Conservation (phyloP, 2,888 invertebrate genomes). For the Coronaproctus castanopsis region DNA sequence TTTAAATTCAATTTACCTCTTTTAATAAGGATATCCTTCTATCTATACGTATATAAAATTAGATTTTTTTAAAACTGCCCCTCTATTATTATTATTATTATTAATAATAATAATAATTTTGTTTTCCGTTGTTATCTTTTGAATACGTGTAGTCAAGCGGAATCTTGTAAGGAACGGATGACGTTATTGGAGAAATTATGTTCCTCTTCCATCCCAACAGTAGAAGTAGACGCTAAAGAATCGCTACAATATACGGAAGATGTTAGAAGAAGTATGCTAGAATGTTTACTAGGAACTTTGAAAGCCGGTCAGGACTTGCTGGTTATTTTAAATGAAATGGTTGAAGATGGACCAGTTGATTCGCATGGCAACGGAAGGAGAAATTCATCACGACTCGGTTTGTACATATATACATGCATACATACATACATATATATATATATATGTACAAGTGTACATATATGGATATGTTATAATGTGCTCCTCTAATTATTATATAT, state of each 20-base stretch:
- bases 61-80: no score
- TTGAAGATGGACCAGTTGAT: conserved; percentile 51
- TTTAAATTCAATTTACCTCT: no score
- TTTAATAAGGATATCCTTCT: no score
- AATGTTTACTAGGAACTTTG: conserved; percentile 55
- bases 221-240: conserved; percentile 47
- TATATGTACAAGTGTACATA: neutral
- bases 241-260: conserved; percentile 50
- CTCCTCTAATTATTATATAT: neutral
- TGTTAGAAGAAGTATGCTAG: conserved; percentile 46
- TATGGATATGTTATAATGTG: neutral
- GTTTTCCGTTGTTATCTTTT: no score
- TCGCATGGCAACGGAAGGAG: conserved; percentile 43
- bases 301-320: conserved; percentile 58
- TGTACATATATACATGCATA: conserved; percentile 7
- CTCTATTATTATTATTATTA: neutral
- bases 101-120: neutral
- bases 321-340: conserved; percentile 50
- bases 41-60: no score
- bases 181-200: conserved; percentile 46
- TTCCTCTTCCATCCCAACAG: conserved; percentile 42
- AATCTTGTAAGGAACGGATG: conserved; percentile 46
- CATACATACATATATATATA: neutral
- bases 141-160: conserved; percentile 42
- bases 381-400: conserved; percentile 32